Evolutionary conservation across 2,888 invertebrate species (phyloP), one percentile per base, ranked within the genome.

Genomic region (Hypomecis punctinalis): DNA sequence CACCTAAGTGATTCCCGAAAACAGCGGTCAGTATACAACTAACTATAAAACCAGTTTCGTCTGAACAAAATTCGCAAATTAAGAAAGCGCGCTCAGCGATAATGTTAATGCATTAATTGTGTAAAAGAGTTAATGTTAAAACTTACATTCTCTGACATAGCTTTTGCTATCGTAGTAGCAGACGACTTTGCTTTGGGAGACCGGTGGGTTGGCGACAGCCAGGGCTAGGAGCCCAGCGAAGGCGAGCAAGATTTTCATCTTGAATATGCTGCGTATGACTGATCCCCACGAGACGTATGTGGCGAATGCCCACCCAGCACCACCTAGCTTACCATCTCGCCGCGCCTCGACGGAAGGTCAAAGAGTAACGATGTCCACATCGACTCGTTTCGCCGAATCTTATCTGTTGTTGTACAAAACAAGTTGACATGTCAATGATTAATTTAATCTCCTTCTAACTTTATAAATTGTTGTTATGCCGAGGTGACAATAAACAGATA

Each of bases 141-240:
- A 93, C 93, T 94, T 89, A 96, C 96, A 96, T 91, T 94, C 93
- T 80, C 96, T 93, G 77, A 94, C 93, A 83, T 93, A 94, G 72
- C 96, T 94, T 82, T 94, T 94, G 85, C 95, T 95, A 85, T 96
- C 95, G 88, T 96, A 96, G 84, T 95, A 96, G 82, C 96, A 96
- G 76, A 96, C 89, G 53, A 96, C 94, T 89, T 96, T 96, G 78
- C 86, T 86, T 63, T 93, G 93, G 36, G 91, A 83, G 37, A 83
- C 77, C 6, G 88, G 83, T 37, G 90, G 86, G 64, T 81, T 80
- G 42, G 88, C 83, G n/a, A 84, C 76, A 35, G 83, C 88, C 61
- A 86, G 76, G 71, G 89, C 88, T 70, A 88, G 66, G 5, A 88
- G 73, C 61, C 84, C 88, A 68, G 85, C 83, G 65, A 90, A 70